Evolutionary conservation across 2,797 vertebrate genomes (phyloP).

Genomic region (Paramormyrops hopkinsi): DNA sequence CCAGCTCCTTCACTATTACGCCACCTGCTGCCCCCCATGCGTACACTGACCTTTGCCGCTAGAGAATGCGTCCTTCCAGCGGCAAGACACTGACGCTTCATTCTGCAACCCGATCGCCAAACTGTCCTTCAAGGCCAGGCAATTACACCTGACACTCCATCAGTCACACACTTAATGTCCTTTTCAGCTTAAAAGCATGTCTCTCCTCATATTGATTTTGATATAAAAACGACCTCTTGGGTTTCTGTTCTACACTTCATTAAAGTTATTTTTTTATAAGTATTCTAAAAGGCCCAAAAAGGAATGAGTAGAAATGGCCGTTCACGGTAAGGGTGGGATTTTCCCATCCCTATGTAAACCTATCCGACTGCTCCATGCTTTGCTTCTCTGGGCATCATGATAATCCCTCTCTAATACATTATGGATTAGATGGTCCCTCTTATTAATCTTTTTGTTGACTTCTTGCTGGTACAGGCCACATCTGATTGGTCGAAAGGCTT

Average conservation of each 20-base stretch:
- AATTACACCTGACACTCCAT: not conserved
- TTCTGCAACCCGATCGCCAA: not conserved
- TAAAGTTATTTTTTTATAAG: slow-evolving; percentile 14
- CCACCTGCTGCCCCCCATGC: not conserved
- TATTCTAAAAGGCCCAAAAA: slow-evolving; percentile 6
- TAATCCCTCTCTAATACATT: slow-evolving; percentile 24
- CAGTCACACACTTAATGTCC: slow-evolving; percentile 4
- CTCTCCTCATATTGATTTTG: slow-evolving; percentile 7
- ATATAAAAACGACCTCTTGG: not conserved
- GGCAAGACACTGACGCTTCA: not conserved
- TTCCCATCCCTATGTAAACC: slow-evolving; percentile 17
- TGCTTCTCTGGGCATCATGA: not conserved
- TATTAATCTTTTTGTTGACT: slow-evolving; percentile 38
- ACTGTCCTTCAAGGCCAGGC: not conserved
- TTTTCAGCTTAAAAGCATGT: slow-evolving; percentile 8
- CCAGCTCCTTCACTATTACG: not conserved
- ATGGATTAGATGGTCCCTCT: slow-evolving; percentile 50
- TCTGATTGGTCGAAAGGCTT: not conserved
- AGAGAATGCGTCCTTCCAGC: not conserved
- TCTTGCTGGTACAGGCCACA: slow-evolving; percentile 26
- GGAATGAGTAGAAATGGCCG: not conserved
- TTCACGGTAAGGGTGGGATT: not conserved
- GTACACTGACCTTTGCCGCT: not conserved
- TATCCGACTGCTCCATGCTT: not conserved
- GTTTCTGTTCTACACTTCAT: slow-evolving; percentile 12